Base-by-base conservation (phyloP, 2,797 vertebrate species). In the Sebastes minor region DNA sequence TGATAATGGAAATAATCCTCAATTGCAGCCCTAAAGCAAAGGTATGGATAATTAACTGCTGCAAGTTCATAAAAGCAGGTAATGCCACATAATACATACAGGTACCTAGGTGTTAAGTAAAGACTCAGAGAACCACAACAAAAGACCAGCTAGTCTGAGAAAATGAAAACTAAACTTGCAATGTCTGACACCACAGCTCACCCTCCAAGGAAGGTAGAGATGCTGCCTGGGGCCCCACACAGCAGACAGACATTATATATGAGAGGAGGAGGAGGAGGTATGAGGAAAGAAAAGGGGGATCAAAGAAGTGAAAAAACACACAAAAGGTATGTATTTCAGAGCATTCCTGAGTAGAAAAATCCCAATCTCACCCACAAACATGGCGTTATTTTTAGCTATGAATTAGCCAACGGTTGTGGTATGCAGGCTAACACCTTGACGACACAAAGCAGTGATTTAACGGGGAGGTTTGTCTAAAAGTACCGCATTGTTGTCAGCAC, bases 361-460 rank as follows among this genome's bases (percentile, higher is more conserved):
- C 7, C 9, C 1, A 28, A 13, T 18, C 22, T 14, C 46, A 30
- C n/a, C 27, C 67, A 5, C 10, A n/a, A 68, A 80, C 18, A 4
- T 16, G 30, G 20, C 10, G 62, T 61, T 62, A 42, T 70, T 75
- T 76, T 59, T 20, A 71, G 55, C 16, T 1, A 27, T 12, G 73
- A 68, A 71, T 20, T n/a, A 52, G 52, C 59, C 30, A 49, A 4
- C n/a, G 55, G 49, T 5, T n/a, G 52, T 6, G 76, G 59, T 68
- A 27, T 11, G 86, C 70, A 57, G 75, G 60, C 69, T 55, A 87
- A 86, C 87, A 91, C 92, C 87, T 92, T 80, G 83, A 76, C 11
- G 83, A 76, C 11, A 69, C 83, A 79, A 81, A 82, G 92, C 91
- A 75, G 83, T 84, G 92, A 91, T 94, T 94, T 83, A 72, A 60